phyloP scores from a whole-genome alignment of 2,888 invertebrate species.

The Ephialtes manifestator region DNA sequence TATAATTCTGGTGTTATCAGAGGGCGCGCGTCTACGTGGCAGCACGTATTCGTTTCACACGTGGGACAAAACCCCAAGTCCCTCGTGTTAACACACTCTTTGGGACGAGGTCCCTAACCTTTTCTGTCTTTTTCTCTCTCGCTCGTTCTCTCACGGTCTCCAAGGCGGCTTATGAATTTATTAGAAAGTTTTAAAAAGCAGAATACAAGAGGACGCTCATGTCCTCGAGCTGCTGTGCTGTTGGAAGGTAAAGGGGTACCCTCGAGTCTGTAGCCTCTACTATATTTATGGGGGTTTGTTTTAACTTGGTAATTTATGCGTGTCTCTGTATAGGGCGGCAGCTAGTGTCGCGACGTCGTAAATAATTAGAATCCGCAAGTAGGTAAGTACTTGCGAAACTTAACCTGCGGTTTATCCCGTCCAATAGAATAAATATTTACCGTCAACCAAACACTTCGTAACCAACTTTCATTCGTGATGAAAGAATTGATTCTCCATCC shows the following conservation, averaged over 20 bases:
- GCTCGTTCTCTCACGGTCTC: conserved; percentile 47
- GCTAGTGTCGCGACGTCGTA: conserved; percentile 67
- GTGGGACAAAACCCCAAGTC: conserved; percentile 52
- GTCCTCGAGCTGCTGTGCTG: conserved; percentile 23
- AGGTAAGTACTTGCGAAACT: not conserved
- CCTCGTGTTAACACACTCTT: conserved; percentile 59
- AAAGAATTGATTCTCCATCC: not conserved
- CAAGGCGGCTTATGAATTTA: conserved; percentile 78
- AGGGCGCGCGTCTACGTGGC: conserved; percentile 47
- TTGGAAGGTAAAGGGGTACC: conserved; percentile 46
- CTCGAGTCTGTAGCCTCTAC: conserved; percentile 38
- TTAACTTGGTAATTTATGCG: conserved; percentile 73
- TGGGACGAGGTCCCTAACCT: conserved; percentile 31
- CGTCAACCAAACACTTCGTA: not conserved
- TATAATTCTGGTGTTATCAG: conserved; percentile 60
- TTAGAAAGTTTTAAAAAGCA: conserved; percentile 74
- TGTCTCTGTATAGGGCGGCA: conserved; percentile 54
- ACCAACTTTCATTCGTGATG: not conserved
- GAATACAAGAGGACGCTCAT: conserved; percentile 45
- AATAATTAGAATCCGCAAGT: conserved; percentile 64
- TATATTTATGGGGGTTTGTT: conserved; percentile 76
- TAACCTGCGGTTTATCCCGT: conserved; percentile 44
- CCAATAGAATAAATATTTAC: conserved; percentile 20
- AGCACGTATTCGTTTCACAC: conserved; percentile 64
- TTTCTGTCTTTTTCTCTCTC: conserved; percentile 25